Base-by-base conservation (phyloP, 2,797 vertebrate genomes). In the Ficedula albicollis region DNA sequence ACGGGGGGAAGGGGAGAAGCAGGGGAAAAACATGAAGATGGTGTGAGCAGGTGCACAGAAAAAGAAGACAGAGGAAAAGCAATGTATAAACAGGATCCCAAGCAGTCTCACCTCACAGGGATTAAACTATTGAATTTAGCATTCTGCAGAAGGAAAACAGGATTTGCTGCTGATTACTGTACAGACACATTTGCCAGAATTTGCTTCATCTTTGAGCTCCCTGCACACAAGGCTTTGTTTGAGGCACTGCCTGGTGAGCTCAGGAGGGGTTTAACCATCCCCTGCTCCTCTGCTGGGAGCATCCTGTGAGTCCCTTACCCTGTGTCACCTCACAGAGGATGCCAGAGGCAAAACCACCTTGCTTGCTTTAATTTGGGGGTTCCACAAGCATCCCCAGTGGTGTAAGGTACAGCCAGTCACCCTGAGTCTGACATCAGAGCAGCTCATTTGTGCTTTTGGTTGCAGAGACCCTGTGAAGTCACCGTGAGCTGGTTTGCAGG, bases 381-480 rank as follows among this genome's bases (percentile, higher is more conserved):
- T 44, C 34, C 52, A 59, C 30, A 32, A 46, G 18, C 39, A 52
- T 34, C 18, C 4, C 15, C 22, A 0, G 1, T 7, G 21, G n/a
- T 23, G 29, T 34, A 21, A 51, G 52, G 21, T 51, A 30, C 21
- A 39, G 66, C 34, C 64, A 52, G 51, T 34, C 64, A 49, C 15
- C 12, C 41, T 55, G 56, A 41, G 48, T 9, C 8, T 63, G 49
- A 63, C 64, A 63, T 11, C 49, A 70, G 44, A 77, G 72, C 51
- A 77, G 38, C 51, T 64, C 9, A 1, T 39, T 5, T 48, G 46
- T 12, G 62, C n/a, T 15, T 46, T 1, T 34, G 63, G 16, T 49
- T 1, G 27, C 36, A 81, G 20, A 60, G 38, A 69, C 41, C 18
- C 52, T 16, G 15, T 3, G 39, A 68, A 87, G 60, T 19, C 21